Evolutionary conservation across 2,797 vertebrate genomes (phyloP).

Genomic region (Cryptoblepharus egeriae): DNA sequence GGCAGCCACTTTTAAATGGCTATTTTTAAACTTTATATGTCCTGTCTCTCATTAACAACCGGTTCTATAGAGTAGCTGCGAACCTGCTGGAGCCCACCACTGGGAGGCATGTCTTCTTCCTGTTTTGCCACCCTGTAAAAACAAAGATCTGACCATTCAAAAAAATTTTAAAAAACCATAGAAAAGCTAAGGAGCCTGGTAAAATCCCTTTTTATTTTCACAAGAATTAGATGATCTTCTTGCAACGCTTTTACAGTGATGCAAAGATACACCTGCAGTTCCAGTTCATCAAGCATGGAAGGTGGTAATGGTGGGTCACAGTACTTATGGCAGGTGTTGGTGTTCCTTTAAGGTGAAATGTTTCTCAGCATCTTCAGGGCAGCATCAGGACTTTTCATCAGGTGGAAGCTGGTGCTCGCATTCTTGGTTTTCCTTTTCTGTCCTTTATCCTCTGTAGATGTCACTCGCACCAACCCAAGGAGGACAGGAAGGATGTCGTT

Average conservation of each 20-base stretch:
- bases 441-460: not conserved
- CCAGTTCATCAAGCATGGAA: not conserved
- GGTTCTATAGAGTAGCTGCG: too few species aligned
- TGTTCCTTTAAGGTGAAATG: not conserved
- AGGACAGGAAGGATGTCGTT: not conserved
- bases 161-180: not conserved
- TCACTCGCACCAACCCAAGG: not conserved
- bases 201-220: constrained; percentile 25
- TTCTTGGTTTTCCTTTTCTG: not conserved
- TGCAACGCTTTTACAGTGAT: constrained; percentile 4
- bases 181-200: not conserved
- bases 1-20: too few species aligned
- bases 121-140: not conserved
- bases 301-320: not conserved
- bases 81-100: too few species aligned
- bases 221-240: constrained; percentile 28
- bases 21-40: too few species aligned
- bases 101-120: not conserved
- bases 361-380: constrained; percentile 7
- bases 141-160: not conserved
- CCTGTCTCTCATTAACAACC: too few species aligned
- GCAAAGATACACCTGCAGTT: not conserved
- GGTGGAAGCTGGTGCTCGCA: not conserved
- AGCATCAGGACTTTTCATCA: constrained; percentile 2
- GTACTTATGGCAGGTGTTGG: not conserved